These are phyloP conservation scores for Pollenia amentaria DNA, from an alignment of 2,888 invertebrate genomes.

Conservation along the genomic window DNA sequence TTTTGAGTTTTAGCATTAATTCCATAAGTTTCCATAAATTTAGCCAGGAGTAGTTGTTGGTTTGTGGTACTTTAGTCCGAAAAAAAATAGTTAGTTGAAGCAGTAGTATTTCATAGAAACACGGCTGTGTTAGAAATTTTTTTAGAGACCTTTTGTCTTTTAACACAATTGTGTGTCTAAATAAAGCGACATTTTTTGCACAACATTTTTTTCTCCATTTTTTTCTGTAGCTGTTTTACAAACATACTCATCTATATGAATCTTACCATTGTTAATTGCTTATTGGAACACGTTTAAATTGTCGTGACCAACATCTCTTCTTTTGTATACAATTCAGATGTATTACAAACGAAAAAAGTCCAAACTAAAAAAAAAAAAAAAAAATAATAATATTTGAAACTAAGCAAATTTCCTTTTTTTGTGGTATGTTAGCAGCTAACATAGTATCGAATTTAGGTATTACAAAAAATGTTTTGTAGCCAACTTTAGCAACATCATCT, in stretches of 20 bases:
- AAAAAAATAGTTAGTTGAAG: conserved; percentile 16
- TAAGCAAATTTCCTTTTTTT: conserved; percentile 46
- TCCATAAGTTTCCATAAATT: conserved; percentile 28
- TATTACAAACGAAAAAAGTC: conserved; percentile 57
- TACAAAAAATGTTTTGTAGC: conserved; percentile 47
- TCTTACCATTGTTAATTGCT: conserved; percentile 75
- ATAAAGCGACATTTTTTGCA: conserved; percentile 69
- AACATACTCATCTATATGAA: conserved; percentile 59
- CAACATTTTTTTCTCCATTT: neutral
- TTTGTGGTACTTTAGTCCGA: neutral
- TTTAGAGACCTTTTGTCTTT: conserved; percentile 61
- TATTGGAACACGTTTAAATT: conserved; percentile 73
- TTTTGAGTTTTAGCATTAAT: conserved; percentile 10
- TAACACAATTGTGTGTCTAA: conserved; percentile 68
- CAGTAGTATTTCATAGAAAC: conserved; percentile 52
- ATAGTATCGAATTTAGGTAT: conserved; percentile 68
- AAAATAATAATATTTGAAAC: conserved; percentile 3
- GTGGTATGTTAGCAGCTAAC: conserved; percentile 55
- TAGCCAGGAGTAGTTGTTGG: conserved; percentile 1
- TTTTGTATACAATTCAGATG: conserved; percentile 65
- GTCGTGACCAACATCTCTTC: conserved; percentile 73
- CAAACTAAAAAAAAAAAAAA: conserved; percentile 32
- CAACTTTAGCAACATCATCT: conserved; percentile 58
- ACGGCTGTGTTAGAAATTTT: conserved; percentile 54
- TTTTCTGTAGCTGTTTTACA: conserved; percentile 41